Evolutionary conservation across 2,888 invertebrate genomes (phyloP).

Genomic region (Hydraecia micacea): DNA sequence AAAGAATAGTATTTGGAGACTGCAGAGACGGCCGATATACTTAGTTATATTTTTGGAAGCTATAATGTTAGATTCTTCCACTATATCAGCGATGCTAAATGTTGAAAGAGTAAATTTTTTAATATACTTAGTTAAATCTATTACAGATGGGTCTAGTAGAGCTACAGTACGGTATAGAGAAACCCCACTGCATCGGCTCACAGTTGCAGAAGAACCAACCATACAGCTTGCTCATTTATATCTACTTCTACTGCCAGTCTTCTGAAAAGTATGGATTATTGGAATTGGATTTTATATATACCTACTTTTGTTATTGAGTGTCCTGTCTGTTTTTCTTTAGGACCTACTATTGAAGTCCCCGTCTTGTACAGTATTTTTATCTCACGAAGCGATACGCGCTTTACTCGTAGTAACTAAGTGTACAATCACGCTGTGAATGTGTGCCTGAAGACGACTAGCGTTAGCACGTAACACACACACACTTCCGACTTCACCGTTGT

Average conservation of each 20-base stretch:
- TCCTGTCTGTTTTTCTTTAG: background rate
- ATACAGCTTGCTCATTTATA: slow-evolving; percentile 84
- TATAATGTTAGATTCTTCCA: background rate
- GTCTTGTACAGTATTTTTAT: background rate
- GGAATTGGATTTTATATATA: background rate
- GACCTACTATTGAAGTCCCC: background rate
- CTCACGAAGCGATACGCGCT: background rate
- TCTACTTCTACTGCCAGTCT: slow-evolving; percentile 87
- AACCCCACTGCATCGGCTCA: slow-evolving; percentile 78
- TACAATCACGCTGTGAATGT: background rate
- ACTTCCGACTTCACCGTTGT: background rate
- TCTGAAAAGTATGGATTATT: slow-evolving; percentile 80
- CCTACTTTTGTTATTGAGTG: background rate
- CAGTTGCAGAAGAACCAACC: slow-evolving; percentile 82
- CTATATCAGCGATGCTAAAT: background rate
- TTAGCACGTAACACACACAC: background rate
- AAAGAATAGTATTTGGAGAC: background rate
- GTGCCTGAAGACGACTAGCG: background rate
- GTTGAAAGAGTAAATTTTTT: background rate
- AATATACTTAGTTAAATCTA: background rate
- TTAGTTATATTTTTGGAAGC: background rate
- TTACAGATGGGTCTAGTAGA: slow-evolving; percentile 84
- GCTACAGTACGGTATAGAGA: slow-evolving; percentile 82
- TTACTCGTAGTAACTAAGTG: background rate
- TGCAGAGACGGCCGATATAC: background rate